Evolutionary conservation across 2,113 vertebrate species (phyloP), one percentile per base, ranked within the genome.

Genomic region (Nycticebus coucang): DNA sequence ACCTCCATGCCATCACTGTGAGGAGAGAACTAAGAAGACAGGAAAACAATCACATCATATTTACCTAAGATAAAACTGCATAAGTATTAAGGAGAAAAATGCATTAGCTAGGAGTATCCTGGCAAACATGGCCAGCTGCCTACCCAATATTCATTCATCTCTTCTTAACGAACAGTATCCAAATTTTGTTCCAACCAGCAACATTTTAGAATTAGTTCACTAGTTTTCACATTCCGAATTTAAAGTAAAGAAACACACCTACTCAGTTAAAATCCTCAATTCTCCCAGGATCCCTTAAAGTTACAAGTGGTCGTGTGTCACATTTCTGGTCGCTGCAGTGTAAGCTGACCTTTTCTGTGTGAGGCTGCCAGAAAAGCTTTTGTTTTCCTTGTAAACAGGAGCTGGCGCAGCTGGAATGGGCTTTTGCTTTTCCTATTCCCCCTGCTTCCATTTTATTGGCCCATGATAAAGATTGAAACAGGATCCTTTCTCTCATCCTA

Each of bases 11-110:
- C 37, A 50, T 66, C 28, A 82, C 64, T 72, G 33, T 57, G 55
- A 95, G 37, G 53, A 88, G 37, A 94, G 45, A 80, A 71, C 17
- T 86, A 85, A 96, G 69, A 83, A 68, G 80, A 79, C 1, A 74
- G 68, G 91, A 53, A 71, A 92, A 72, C 3, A 81, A 82, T 75
- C 17, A 37, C 24, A 80, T 84, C 2, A 26, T 50, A 85, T 82
- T 95, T 69, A 62, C 28, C n/a, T 79, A 79, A 90, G 82, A 71
- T 87, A 94, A 89, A 64, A 80, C 57, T 55, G 50, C 30, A 18
- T 69, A 89, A 60, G 11, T 75, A 53, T 45, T 69, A 85, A 75
- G 21, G 28, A 91, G 68, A 75, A 89, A 88, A 74, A 66, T 60
- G 4, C 24, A 66, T 92, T 88, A 41, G 28, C 77, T 91, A 85